Percentiles rank a stretch among this genome's conserved stretches.
Conservation (phyloP, 2,113 vertebrate species). For the Bos indicus region DNA sequence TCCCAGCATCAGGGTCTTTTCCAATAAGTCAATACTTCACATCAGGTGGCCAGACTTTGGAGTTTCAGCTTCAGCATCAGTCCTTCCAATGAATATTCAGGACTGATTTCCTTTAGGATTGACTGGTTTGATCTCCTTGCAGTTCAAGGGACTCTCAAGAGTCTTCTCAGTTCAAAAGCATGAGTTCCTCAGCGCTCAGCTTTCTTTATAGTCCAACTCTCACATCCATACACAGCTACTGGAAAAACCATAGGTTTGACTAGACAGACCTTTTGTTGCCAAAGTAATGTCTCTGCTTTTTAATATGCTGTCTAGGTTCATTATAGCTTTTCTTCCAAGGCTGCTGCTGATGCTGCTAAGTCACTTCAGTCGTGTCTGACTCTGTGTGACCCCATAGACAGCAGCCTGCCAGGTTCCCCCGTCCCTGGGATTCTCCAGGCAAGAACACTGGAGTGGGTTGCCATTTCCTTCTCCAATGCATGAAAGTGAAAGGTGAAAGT, state of each 20-base stretch:
- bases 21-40: not conserved
- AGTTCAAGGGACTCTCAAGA: not conserved
- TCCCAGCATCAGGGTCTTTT: not conserved
- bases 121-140: not conserved
- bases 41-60: not conserved
- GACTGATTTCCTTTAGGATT: not conserved
- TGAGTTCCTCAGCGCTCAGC: not conserved
- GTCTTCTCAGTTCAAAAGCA: not conserved
- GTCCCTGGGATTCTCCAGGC: no score
- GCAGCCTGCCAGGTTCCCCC: no score
- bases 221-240: not conserved
- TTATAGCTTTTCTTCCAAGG: not conserved
- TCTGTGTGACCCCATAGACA: no score
- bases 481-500: no score
- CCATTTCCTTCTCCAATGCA: no score
- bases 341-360: no score
- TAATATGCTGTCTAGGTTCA: not conserved
- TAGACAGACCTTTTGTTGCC: not conserved
- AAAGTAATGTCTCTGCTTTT: not conserved
- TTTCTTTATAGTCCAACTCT: not conserved
- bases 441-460: no score
- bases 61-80: not conserved
- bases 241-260: not conserved
- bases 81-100: not conserved
- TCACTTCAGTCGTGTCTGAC: no score